Evolutionary conservation across 2,888 invertebrate species (phyloP).

Genomic region (Lamproptera curius): DNA sequence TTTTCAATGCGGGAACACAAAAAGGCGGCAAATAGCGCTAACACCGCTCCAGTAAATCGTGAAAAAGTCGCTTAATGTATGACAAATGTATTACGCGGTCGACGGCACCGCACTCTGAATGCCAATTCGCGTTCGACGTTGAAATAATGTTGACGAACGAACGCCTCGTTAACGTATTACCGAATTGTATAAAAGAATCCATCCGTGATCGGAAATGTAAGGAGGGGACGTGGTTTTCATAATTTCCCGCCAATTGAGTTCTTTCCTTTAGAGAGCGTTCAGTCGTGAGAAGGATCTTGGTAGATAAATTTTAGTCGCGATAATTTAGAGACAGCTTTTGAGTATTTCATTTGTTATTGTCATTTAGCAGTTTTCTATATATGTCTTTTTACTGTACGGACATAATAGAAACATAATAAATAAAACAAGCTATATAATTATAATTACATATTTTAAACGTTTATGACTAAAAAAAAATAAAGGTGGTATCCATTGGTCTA

Average conservation of each 20-base stretch:
- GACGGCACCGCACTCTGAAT: slow-evolving; percentile 58
- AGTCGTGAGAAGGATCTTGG: too few relatives aligned
- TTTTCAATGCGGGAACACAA: slow-evolving; percentile 6
- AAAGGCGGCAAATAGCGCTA: slow-evolving; percentile 13
- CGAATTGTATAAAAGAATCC: slow-evolving; percentile 29
- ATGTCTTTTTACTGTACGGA: too few relatives aligned
- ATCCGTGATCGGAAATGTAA: slow-evolving; percentile 11
- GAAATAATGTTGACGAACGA: slow-evolving; percentile 45
- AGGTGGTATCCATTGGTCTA: too few relatives aligned
- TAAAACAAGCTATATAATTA: too few relatives aligned
- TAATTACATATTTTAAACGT: too few relatives aligned
- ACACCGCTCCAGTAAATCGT: slow-evolving; percentile 22
- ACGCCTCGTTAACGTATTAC: slow-evolving; percentile 56
- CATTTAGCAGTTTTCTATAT: too few relatives aligned
- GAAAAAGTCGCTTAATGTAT: slow-evolving; percentile 58
- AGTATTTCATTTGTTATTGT: too few relatives aligned
- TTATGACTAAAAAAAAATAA: too few relatives aligned
- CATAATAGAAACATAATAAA: too few relatives aligned
- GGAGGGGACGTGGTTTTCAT: neutral
- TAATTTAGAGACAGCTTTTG: too few relatives aligned
- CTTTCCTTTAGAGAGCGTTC: too few relatives aligned
- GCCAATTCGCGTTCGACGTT: slow-evolving; percentile 41
- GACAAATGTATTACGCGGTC: slow-evolving; percentile 71
- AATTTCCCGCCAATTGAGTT: neutral
- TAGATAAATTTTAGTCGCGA: too few relatives aligned